Evolutionary conservation across 2,888 invertebrate genomes (phyloP).

Genomic region (Machimus rusticus): DNA sequence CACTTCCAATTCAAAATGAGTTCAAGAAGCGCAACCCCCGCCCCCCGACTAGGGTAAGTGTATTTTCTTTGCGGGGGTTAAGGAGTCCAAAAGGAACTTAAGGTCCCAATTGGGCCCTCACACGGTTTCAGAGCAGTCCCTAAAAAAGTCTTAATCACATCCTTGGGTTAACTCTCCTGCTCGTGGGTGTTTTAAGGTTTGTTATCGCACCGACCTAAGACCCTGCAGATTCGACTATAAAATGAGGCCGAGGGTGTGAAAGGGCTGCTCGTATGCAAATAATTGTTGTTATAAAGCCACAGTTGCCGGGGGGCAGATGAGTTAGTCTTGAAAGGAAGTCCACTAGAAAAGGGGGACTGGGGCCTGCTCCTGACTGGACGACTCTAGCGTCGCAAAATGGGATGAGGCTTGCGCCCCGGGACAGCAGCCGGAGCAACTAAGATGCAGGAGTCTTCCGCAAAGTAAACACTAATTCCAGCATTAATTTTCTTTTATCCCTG

Average conservation of each 20-base stretch:
- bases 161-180: not conserved
- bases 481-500: conserved; percentile 34
- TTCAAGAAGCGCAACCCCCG: not conserved
- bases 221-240: not conserved
- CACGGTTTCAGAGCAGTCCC: not conserved
- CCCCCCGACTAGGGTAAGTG: not conserved
- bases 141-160: not conserved
- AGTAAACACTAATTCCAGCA: conserved; percentile 34
- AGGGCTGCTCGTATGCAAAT: not conserved
- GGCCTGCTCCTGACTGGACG: not conserved
- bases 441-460: not conserved
- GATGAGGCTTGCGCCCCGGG: not conserved
- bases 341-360: not conserved
- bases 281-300: not conserved
- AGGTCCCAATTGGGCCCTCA: not conserved
- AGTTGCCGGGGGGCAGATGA: not conserved
- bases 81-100: not conserved
- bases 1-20: conserved; percentile 1
- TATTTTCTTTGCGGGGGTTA: not conserved
- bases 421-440: not conserved
- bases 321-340: not conserved
- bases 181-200: not conserved
- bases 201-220: not conserved
- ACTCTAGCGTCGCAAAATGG: not conserved
- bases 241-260: not conserved